Evolutionary conservation across 2,888 invertebrate genomes (phyloP).

Genomic region (Drosophila koepferae): DNA sequence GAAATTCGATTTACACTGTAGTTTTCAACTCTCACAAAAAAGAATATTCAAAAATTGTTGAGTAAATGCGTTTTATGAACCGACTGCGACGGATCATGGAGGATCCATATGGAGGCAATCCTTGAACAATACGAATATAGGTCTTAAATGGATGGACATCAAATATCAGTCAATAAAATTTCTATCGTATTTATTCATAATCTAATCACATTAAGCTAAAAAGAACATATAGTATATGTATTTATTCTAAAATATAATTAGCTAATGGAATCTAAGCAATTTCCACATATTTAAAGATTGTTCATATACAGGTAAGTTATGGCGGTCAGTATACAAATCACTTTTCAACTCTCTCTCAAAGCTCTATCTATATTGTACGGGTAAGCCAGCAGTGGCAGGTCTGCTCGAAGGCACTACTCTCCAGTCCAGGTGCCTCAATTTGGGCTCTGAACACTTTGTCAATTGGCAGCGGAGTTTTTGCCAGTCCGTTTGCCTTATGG

Average conservation of each 20-base stretch:
- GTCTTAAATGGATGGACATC: not conserved
- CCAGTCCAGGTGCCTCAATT: not conserved
- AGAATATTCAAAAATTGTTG: not conserved
- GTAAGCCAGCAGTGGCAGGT: too few species aligned
- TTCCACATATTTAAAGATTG: not conserved
- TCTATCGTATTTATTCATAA: too few species aligned
- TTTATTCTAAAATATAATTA: too few species aligned
- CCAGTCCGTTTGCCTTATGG: conserved; percentile 29
- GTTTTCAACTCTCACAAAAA: not conserved
- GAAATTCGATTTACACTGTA: not conserved
- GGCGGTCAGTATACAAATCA: not conserved
- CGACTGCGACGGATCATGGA: not conserved
- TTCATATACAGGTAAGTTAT: not conserved
- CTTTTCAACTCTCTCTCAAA: not conserved
- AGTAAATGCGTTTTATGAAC: not conserved
- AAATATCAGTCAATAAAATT: too few species aligned
- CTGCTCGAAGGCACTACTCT: not conserved
- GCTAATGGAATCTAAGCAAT: too few species aligned
- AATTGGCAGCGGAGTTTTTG: conserved; percentile 14
- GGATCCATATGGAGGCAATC: too few species aligned
- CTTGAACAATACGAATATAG: not conserved
- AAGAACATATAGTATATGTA: too few species aligned
- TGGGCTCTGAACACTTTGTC: conserved; percentile 6
- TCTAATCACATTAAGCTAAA: too few species aligned
- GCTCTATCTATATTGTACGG: not conserved